Base-by-base conservation (phyloP, 1,140 invertebrate species). In the Ephestia elutella region DNA sequence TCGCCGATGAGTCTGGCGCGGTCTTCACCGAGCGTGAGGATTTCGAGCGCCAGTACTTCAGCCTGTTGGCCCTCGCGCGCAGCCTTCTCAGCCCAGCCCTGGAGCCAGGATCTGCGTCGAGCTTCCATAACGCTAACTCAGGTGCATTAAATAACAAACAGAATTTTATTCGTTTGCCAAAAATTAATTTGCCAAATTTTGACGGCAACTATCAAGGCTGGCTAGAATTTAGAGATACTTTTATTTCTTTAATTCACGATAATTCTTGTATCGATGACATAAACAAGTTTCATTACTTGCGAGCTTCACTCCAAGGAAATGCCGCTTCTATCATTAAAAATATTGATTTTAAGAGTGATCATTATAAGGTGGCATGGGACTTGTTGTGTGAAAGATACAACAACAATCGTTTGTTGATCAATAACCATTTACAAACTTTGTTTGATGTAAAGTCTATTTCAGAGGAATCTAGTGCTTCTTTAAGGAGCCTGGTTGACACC, bases 391-490 rank as follows among this genome's bases (percentile, higher is more conserved):
- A 62, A 28, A 21, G 64, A 30, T 66, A 66, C 32, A 44, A 64
- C 50, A 66, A 70, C 44, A 62, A 57, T 11, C 35, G 64, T 5
- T 28, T 66, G 20, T 28, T 70, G 18, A 56, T 66, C 17, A 51
- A 63, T 28, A 70, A 70, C 10, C 65, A 64, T 53, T 50, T 70
- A 13, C 49, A 59, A 17, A 56, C 62, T 8, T 54, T 71, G 20
- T 68, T 68, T 57, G 56, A 57, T 21, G 20, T 65, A 18, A 44
- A 63, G 30, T 15, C 44, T 19, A 49, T 71, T 9, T 0, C 25
- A 5, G 65, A 57, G n/a, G 63, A 71, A 56, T 70, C 59, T 10
- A 56, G 49, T 55, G 30, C 15, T 10, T 28, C 53, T 8, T 49
- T 68, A 17, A 58, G 63, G 54, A 21, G 60, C 25, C 35, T 65